These are phyloP conservation scores for Chromoteleia sp. DNA, from an alignment of 2,888 invertebrate genomes.

Conservation along the genomic window DNA sequence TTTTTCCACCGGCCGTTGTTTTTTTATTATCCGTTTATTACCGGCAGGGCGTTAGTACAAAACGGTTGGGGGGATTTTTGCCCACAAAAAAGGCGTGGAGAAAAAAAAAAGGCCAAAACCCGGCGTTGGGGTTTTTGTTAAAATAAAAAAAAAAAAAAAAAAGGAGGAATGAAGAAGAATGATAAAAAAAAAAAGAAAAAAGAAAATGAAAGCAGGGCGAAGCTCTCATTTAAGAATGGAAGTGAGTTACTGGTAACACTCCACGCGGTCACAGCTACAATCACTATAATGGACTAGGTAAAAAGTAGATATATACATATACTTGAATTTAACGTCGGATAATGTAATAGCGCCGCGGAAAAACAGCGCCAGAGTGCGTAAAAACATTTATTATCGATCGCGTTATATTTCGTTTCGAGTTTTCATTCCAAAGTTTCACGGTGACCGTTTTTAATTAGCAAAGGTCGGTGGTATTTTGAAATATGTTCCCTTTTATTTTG, in stretches of 20 bases:
- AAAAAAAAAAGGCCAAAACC: too few species aligned
- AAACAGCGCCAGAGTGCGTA: slow-evolving; percentile 1
- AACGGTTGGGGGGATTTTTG: too few species aligned
- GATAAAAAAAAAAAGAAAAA: too few species aligned
- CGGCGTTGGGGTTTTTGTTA: too few species aligned
- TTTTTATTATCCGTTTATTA: too few species aligned
- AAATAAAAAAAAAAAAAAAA: not conserved
- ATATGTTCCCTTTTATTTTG: too few species aligned
- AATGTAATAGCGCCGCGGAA: slow-evolving; percentile 36
- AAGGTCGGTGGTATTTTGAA: too few species aligned
- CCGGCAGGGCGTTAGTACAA: too few species aligned
- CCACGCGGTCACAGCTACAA: slow-evolving; percentile 78
- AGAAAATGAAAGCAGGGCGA: slow-evolving; percentile 32
- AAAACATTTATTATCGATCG: slow-evolving; percentile 44
- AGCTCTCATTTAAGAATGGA: slow-evolving; percentile 68
- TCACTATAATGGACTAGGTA: slow-evolving; percentile 83
- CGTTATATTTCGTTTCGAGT: not conserved
- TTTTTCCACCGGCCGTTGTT: too few species aligned
- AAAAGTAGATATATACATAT: slow-evolving; percentile 75
- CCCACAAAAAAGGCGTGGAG: too few species aligned
- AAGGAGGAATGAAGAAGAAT: slow-evolving; percentile 5
- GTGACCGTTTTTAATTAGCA: too few species aligned
- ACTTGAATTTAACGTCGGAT: slow-evolving; percentile 43
- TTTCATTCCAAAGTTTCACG: slow-evolving; percentile 26
- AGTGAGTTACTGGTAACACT: slow-evolving; percentile 66